Evolutionary conservation across 2,888 invertebrate species (phyloP).

Genomic region (Eupsilia transversa): DNA sequence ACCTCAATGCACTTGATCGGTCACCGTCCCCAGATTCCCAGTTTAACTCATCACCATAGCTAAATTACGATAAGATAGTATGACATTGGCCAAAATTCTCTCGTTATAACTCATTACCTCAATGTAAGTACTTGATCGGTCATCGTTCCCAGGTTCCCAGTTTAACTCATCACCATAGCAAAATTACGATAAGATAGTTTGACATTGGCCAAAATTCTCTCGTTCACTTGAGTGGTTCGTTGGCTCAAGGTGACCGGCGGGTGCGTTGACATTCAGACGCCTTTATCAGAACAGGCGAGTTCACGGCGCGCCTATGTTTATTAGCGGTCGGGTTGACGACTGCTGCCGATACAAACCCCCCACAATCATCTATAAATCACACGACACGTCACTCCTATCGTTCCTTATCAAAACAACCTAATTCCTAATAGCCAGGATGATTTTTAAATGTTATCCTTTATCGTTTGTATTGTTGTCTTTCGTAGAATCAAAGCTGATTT

Average conservation of each 20-base stretch:
- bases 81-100: conserved; percentile 84
- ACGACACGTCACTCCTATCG: conserved; percentile 37
- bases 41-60: conserved; percentile 57
- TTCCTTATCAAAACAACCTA: conserved; percentile 32
- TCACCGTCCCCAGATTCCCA: conserved; percentile 39
- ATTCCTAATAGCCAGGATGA: conserved; percentile 21
- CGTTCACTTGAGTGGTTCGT: conserved; percentile 76
- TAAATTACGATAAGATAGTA: conserved; percentile 76
- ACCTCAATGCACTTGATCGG: conserved; percentile 14
- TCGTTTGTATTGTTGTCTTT: conserved; percentile 28
- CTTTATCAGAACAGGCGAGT: conserved; percentile 81
- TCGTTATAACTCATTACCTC: too few relatives aligned
- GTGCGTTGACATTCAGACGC: conserved; percentile 89
- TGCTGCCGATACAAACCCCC: conserved; percentile 57
- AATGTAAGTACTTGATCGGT: conserved; percentile 24
- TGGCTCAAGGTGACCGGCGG: conserved; percentile 86
- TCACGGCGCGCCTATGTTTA: conserved; percentile 78
- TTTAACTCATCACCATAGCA: conserved; percentile 57
- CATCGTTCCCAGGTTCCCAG: conserved; percentile 41
- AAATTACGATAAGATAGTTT: conserved; percentile 77
- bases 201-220: conserved; percentile 84
- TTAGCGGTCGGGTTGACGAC: conserved; percentile 71
- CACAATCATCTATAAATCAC: conserved; percentile 51
- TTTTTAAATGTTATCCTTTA: conserved; percentile 8
- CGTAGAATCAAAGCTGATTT: conserved; percentile 11